Conservation (phyloP, 2,888 invertebrate species). For the Ochropacha duplaris region DNA sequence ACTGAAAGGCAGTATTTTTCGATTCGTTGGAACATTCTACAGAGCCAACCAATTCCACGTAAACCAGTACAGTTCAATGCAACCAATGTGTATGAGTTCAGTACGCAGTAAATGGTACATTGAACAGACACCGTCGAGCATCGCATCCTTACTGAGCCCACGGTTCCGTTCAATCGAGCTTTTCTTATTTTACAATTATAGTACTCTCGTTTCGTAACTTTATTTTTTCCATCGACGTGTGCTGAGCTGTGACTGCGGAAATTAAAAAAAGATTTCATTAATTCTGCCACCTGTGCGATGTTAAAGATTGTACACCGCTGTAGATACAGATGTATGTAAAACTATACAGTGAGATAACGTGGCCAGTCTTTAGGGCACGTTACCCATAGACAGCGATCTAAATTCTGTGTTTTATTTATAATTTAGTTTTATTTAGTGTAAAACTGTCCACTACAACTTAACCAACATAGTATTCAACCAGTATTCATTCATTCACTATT, state of each 20-base stretch:
- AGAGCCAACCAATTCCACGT: background rate
- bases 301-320: too few relatives aligned
- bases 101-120: background rate
- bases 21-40: background rate
- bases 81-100: background rate
- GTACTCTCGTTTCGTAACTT: background rate
- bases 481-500: too few relatives aligned
- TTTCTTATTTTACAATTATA: background rate
- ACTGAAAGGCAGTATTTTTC: background rate
- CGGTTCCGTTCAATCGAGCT: background rate
- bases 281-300: too few relatives aligned
- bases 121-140: background rate
- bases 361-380: too few relatives aligned
- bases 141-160: background rate
- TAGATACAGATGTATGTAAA: too few relatives aligned
- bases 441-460: too few relatives aligned
- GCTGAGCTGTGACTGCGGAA: background rate
- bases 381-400: too few relatives aligned
- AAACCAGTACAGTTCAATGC: background rate
- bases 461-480: too few relatives aligned
- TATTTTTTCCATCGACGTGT: background rate
- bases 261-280: background rate
- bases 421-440: too few relatives aligned
- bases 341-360: too few relatives aligned
- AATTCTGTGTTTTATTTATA: too few relatives aligned